A percentile compares a stretch with the other conserved stretches of the same genome.
These are phyloP conservation scores for Polyommatus iphigenia DNA, from an alignment of 2,888 invertebrate genomes.

Conservation along the genomic window DNA sequence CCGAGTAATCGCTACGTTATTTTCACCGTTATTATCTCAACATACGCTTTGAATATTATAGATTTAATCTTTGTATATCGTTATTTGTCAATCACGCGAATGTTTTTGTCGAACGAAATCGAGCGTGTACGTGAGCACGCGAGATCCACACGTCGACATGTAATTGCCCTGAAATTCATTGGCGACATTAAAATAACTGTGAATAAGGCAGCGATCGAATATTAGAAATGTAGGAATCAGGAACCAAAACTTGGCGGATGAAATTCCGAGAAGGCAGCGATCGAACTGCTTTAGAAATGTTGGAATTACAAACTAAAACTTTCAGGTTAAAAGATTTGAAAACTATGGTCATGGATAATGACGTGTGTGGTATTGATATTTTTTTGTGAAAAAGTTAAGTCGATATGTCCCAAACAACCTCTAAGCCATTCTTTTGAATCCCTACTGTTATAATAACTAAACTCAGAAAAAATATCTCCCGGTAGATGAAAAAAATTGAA, in stretches of 20 bases:
- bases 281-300: neutral
- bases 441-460: too few relatives aligned
- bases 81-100: slow-evolving; percentile 10
- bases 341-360: too few relatives aligned
- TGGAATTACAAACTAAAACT: too few relatives aligned
- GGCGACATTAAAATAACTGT: neutral
- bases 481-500: too few relatives aligned
- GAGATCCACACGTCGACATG: neutral
- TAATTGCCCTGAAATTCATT: slow-evolving; percentile 19
- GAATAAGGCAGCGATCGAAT: neutral
- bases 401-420: too few relatives aligned
- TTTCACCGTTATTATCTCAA: neutral
- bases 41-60: slow-evolving; percentile 7
- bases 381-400: too few relatives aligned
- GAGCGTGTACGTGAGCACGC: neutral
- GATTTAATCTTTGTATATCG: slow-evolving; percentile 19
- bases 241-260: neutral
- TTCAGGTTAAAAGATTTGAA: too few relatives aligned
- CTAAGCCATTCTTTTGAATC: too few relatives aligned
- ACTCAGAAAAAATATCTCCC: too few relatives aligned
- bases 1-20: neutral
- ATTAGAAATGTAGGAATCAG: neutral
- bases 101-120: neutral
- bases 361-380: too few relatives aligned
- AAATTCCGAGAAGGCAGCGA: too few relatives aligned